Evolutionary conservation across 2,888 invertebrate species (phyloP).

Genomic region (Zhengitettix transpicula): DNA sequence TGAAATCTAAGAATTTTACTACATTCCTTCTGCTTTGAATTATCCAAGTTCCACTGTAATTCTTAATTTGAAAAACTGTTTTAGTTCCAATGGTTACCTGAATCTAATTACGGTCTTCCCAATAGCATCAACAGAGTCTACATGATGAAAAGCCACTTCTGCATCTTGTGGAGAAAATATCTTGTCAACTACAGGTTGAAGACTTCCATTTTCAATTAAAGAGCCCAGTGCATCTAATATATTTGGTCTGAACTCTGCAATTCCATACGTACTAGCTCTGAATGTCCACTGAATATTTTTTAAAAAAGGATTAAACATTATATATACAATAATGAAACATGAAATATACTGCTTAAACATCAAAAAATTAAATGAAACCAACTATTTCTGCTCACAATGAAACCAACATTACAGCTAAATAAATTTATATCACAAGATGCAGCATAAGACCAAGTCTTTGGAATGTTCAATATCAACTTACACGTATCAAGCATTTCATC

Average conservation of each 20-base stretch:
- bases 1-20: neutral
- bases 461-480: slow-evolving; percentile 16
- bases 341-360: too few relatives aligned
- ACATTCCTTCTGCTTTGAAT: neutral
- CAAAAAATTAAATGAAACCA: too few relatives aligned
- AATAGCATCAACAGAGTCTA: slow-evolving; percentile 26
- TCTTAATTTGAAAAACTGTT: neutral
- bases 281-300: too few relatives aligned
- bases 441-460: too few relatives aligned
- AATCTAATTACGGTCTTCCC: slow-evolving; percentile 33
- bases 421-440: too few relatives aligned
- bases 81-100: slow-evolving; percentile 5
- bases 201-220: slow-evolving; percentile 33
- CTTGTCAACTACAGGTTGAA: slow-evolving; percentile 40
- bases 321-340: too few relatives aligned
- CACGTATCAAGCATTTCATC: slow-evolving; percentile 27
- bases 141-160: slow-evolving; percentile 28
- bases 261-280: slow-evolving; percentile 9
- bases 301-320: too few relatives aligned
- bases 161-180: slow-evolving; percentile 30
- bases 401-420: too few relatives aligned
- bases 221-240: slow-evolving; percentile 25
- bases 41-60: neutral
- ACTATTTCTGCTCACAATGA: too few relatives aligned
- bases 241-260: slow-evolving; percentile 10